Evolutionary conservation across 2,888 invertebrate species (phyloP), one percentile per base, ranked within the genome.

Genomic region (Parapristionchus giblindavisi): DNA sequence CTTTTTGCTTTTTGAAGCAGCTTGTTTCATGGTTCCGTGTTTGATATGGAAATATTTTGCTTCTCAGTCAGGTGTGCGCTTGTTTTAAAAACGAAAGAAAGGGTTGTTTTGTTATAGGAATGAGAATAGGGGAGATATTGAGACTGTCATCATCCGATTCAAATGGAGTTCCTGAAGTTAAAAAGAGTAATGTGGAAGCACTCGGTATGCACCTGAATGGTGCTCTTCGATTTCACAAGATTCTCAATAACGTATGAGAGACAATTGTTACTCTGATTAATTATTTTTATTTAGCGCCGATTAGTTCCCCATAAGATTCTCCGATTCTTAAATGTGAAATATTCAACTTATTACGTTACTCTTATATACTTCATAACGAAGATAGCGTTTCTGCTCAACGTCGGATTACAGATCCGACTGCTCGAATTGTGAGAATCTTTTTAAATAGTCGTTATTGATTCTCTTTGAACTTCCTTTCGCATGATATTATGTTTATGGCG

Each of bases 41-140:
- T 77, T 87, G 61, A 85, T 86, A 32, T 86, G 86, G 86, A 87
- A 85, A 54, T 86, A 86, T 76, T 86, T 86, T 48, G 85, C 85
- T 3, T 81, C 81, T 21, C 86, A 87, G 73, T 87, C 86, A 32
- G 85, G 84, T 84, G 17, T 32, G 14, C 36, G 8, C 17, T 32
- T 14, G 1, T 74, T 14, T 70, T 14, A 60, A 32, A 8, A 14
- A 14, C 4, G 11, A 6, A 54, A 14, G 11, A 27, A 27, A 36
- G 5, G n/a, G 17, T 34, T 34, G 2, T 3, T 36, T 27, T 48
- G 43, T 24, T 65, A 29, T 40, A 84, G 86, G 87, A 36, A 84
- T 87, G 81, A 81, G 84, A 75, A 85, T 87, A 3, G 87, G 87
- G 27, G 87, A 87, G 74, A 83, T 87, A 71, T 78, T 87, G 0